phyloP scores from a whole-genome alignment of 2,113 vertebrate genomes.

The Phycodurus eques region DNA sequence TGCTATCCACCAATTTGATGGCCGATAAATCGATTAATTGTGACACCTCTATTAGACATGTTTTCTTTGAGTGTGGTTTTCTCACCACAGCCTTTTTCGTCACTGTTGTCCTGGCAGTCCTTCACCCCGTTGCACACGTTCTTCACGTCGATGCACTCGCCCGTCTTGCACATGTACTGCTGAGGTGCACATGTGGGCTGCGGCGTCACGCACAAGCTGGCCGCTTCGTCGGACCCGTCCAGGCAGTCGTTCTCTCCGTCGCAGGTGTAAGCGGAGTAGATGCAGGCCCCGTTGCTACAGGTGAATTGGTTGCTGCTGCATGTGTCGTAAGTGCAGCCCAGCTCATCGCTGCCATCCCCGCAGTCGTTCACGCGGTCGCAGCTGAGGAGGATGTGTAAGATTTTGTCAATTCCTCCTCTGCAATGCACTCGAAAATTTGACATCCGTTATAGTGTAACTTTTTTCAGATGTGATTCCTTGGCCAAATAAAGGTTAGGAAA shows the following conservation, averaged over 20 bases:
- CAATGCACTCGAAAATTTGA: background rate
- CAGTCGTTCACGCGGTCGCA: conserved; percentile 72
- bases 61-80: background rate
- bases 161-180: conserved; percentile 86
- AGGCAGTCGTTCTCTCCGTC: conserved; percentile 65
- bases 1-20: too few relatives aligned
- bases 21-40: too few relatives aligned
- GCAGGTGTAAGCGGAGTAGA: conserved; percentile 43
- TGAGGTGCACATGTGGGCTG: conserved; percentile 76
- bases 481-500: background rate
- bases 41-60: background rate
- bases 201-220: conserved; percentile 53
- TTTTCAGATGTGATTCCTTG: background rate
- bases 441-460: background rate
- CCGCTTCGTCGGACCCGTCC: conserved; percentile 67
- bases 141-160: conserved; percentile 81
- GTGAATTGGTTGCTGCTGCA: conserved; percentile 66
- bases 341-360: conserved; percentile 85
- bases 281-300: conserved; percentile 67
- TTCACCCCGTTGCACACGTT: conserved; percentile 86
- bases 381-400: conserved; percentile 27
- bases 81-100: conserved; percentile 91
- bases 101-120: conserved; percentile 88
- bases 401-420: background rate
- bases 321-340: conserved; percentile 74